These are phyloP conservation scores for Dicrostonyx torquatus DNA, from an alignment of 2,797 vertebrate species.

Conservation along the genomic window DNA sequence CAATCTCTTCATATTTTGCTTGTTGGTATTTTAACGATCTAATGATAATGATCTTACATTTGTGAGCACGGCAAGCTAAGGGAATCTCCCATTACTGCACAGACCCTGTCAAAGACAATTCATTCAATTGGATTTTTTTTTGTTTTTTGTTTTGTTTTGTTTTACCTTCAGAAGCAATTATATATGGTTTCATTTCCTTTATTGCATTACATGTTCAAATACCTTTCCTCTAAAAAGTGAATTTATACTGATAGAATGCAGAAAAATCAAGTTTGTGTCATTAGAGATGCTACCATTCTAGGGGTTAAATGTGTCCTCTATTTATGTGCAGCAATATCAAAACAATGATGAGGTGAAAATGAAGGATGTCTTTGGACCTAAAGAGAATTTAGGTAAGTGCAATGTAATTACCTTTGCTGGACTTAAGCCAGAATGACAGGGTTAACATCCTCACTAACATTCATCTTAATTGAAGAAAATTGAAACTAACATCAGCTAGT, in stretches of 20 bases:
- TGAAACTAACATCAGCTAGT: slow-evolving; percentile 77
- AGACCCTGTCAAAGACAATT: slow-evolving; percentile 72
- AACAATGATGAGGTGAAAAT: slow-evolving; percentile 42
- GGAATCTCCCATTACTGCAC: slow-evolving; percentile 50
- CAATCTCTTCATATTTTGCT: slow-evolving; percentile 79
- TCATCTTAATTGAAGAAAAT: slow-evolving; percentile 80
- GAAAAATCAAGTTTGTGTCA: slow-evolving; percentile 40
- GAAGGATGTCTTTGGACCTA: slow-evolving; percentile 60
- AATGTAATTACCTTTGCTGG: slow-evolving; percentile 72
- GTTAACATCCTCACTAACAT: slow-evolving; percentile 75
- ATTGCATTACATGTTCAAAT: slow-evolving; percentile 61
- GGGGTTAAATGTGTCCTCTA: slow-evolving; percentile 28
- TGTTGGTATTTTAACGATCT: slow-evolving; percentile 80
- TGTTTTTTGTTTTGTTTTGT: neutral
- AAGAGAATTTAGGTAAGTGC: slow-evolving; percentile 71
- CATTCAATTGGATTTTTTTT: slow-evolving; percentile 45
- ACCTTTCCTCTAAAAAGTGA: slow-evolving; percentile 54
- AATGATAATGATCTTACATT: slow-evolving; percentile 77
- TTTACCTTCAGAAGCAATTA: slow-evolving; percentile 55
- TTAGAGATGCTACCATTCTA: neutral
- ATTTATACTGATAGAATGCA: slow-evolving; percentile 35
- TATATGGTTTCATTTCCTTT: slow-evolving; percentile 58
- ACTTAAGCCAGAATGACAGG: slow-evolving; percentile 72
- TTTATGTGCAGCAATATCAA: slow-evolving; percentile 6
- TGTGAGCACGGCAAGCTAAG: slow-evolving; percentile 49